These are phyloP conservation scores for Callipepla squamata DNA, from an alignment of 2,113 vertebrate genomes.

Conservation along the genomic window DNA sequence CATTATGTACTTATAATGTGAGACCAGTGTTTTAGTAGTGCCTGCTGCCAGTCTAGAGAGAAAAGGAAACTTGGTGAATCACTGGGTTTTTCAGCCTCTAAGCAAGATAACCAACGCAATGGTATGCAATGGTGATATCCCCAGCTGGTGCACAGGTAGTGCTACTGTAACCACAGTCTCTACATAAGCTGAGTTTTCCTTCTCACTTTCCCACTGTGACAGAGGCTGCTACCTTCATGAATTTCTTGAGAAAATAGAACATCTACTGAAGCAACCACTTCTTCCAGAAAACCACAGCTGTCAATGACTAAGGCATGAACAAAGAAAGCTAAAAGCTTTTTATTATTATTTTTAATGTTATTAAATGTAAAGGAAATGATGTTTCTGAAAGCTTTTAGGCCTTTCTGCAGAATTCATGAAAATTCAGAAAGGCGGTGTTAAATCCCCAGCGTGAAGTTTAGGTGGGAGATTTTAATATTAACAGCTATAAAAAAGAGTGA, in stretches of 20 bases:
- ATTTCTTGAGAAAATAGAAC: not conserved
- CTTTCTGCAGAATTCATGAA: not conserved
- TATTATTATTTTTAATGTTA: not conserved
- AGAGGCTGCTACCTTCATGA: not conserved
- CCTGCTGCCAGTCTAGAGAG: not conserved
- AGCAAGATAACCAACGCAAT: accelerated
- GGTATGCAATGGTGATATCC: accelerated
- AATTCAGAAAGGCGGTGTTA: not conserved
- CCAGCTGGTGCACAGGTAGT: not conserved
- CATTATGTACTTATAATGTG: not conserved
- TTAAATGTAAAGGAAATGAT: not conserved
- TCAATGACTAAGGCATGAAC: not conserved
- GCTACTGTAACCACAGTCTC: not conserved
- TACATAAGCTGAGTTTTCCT: not conserved
- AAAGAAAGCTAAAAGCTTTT: not conserved
- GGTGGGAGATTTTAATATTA: not conserved
- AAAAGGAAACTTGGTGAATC: not conserved
- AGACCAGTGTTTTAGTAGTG: not conserved
- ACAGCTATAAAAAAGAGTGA: not conserved
- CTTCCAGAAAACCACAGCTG: not conserved
- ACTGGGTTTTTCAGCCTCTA: not conserved
- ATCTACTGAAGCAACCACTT: not conserved
- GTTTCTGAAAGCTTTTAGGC: not conserved
- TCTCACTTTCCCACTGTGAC: not conserved
- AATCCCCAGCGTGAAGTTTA: not conserved